These are phyloP conservation scores for Stenodema calcarata DNA, from an alignment of 2,888 invertebrate genomes.

Conservation along the genomic window DNA sequence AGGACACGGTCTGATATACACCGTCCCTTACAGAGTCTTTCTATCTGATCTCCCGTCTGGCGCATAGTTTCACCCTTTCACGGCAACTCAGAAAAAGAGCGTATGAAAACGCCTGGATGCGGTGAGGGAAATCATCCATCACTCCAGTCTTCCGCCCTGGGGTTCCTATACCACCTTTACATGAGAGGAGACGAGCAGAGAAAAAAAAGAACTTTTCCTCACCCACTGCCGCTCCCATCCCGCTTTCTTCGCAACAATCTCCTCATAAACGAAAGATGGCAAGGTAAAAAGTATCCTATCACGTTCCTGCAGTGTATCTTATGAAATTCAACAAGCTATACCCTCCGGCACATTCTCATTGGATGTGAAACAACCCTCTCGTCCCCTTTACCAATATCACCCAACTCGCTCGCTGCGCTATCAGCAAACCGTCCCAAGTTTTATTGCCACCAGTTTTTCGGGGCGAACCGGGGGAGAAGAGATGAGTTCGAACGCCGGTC, in stretches of 20 bases:
- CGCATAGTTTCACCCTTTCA: neutral
- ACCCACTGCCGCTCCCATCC: neutral
- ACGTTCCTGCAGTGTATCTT: neutral
- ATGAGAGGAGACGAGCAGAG: too few relatives aligned
- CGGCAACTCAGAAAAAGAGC: neutral
- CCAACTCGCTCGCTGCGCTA: neutral
- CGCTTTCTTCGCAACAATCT: neutral
- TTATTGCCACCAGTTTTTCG: slow-evolving; percentile 6
- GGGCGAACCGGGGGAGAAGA: neutral
- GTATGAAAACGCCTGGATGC: neutral
- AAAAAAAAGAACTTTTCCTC: neutral
- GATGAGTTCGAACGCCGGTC: slow-evolving; percentile 9
- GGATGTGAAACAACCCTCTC: slow-evolving; percentile 1
- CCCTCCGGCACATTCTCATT: neutral
- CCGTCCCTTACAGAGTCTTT: neutral
- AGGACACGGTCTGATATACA: neutral
- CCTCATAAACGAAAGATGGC: slow-evolving; percentile 16
- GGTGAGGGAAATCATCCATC: slow-evolving; percentile 21
- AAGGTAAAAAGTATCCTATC: slow-evolving; percentile 14
- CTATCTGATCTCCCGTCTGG: slow-evolving; percentile 1
- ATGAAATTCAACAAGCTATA: slow-evolving; percentile 13
- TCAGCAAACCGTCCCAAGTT: slow-evolving; percentile 1
- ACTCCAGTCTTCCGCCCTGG: neutral
- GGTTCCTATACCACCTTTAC: neutral
- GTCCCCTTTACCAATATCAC: neutral